Evolutionary conservation across 2,797 vertebrate species (phyloP).

Genomic region (Spinibarbus caldwelli): DNA sequence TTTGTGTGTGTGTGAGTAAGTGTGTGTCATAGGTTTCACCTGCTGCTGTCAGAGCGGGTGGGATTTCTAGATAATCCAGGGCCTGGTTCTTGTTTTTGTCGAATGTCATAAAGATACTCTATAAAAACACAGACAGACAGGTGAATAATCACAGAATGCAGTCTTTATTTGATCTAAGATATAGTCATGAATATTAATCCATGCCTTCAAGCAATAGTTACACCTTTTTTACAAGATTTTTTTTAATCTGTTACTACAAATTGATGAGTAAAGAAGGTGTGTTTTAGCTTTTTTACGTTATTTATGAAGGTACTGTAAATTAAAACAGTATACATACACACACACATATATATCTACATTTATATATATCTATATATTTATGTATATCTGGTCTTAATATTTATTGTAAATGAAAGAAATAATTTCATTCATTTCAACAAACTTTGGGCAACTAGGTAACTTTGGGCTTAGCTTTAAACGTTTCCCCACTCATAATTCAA

Average conservation of each 20-base stretch:
- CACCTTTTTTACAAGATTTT: too few relatives aligned
- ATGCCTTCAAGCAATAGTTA: neutral
- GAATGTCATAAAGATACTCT: constrained; percentile 76
- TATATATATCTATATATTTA: neutral
- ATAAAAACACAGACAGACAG: constrained; percentile 29
- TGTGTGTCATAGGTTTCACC: constrained; percentile 62
- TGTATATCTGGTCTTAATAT: neutral
- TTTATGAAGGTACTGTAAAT: too few relatives aligned
- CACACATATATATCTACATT: too few relatives aligned
- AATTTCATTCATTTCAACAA: neutral
- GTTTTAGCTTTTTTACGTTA: too few relatives aligned
- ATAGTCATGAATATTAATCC: neutral
- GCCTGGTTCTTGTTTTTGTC: constrained; percentile 71
- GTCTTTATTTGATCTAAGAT: neutral
- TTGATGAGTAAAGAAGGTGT: too few relatives aligned
- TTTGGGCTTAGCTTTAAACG: neutral
- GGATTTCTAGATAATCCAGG: constrained; percentile 74
- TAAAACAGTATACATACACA: too few relatives aligned
- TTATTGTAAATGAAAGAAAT: neutral
- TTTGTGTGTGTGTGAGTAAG: constrained; percentile 10
- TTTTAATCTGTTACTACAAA: too few relatives aligned
- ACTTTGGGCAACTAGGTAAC: neutral
- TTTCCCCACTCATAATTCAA: neutral
- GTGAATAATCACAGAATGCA: neutral
- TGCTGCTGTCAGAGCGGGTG: constrained; percentile 72